Evolutionary conservation across 2,797 vertebrate species (phyloP).

Genomic region (Microtus californicus): DNA sequence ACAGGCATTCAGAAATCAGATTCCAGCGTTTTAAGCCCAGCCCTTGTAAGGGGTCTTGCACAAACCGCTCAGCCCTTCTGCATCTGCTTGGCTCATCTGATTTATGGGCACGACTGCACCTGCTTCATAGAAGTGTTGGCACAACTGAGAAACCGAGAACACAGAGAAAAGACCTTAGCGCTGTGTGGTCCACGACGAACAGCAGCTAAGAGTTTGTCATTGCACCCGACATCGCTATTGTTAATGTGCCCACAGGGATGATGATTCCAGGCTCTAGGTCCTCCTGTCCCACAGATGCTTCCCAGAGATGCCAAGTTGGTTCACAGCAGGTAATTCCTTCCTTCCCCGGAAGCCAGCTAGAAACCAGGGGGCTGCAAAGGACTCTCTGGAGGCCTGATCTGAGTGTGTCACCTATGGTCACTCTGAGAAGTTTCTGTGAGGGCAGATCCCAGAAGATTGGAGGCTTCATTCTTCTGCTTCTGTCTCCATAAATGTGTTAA

Average conservation of each 20-base stretch:
- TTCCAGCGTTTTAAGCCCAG: neutral
- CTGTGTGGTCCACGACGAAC: neutral
- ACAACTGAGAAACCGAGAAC: neutral
- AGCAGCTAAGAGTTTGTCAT: neutral
- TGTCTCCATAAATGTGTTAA: neutral
- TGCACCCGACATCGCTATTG: neutral
- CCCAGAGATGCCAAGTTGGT: neutral
- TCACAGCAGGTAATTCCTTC: neutral
- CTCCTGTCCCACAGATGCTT: neutral
- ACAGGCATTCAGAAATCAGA: neutral
- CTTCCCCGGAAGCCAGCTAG: neutral
- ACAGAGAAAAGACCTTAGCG: neutral
- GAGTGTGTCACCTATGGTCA: neutral
- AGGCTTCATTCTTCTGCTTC: neutral
- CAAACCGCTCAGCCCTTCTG: neutral
- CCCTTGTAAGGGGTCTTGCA: neutral
- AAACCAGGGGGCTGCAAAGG: neutral
- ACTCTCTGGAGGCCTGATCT: neutral
- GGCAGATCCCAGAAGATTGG: neutral
- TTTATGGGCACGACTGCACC: neutral
- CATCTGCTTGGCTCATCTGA: neutral
- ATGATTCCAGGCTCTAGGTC: neutral
- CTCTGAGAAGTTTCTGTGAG: neutral
- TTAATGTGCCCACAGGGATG: neutral
- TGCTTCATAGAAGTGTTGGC: neutral